phyloP scores from a whole-genome alignment of 1,140 invertebrate species.

The Drosophila athabasca region DNA sequence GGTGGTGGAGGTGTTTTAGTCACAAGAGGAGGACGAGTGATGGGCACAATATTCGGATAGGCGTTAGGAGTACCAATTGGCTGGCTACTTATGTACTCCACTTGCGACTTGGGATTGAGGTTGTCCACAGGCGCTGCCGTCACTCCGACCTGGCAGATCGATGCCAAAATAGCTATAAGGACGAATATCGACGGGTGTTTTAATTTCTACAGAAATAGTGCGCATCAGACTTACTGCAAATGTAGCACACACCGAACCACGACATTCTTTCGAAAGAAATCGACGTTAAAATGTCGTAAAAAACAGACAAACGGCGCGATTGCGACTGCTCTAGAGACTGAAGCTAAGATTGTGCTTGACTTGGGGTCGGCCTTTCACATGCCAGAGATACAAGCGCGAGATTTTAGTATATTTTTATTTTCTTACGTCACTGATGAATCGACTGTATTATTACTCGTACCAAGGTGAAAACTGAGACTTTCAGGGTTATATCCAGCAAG shows the following conservation, averaged over 20 bases:
- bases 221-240: constrained; percentile 23
- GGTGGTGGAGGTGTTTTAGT: constrained; percentile 63
- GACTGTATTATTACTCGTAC: constrained; percentile 7
- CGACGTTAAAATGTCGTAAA: neutral
- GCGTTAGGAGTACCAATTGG: constrained; percentile 9
- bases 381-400: constrained; percentile 5
- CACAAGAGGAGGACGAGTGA: constrained; percentile 59
- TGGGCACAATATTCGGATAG: constrained; percentile 56
- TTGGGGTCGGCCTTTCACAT: constrained; percentile 34
- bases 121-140: constrained; percentile 35
- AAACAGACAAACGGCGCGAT: constrained; percentile 29
- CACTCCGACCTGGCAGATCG: constrained; percentile 10
- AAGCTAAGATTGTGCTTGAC: neutral
- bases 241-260: neutral
- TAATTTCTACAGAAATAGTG: neutral
- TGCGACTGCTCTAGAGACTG: constrained; percentile 19
- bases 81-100: constrained; percentile 63
- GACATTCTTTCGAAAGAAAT: constrained; percentile 1
- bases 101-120: constrained; percentile 70
- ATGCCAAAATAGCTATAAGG: constrained; percentile 30
- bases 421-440: constrained; percentile 19
- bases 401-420: constrained; percentile 14
- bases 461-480: neutral
- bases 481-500: too few species aligned
- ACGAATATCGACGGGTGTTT: neutral